Percentiles rank a stretch among this genome's conserved stretches.
phyloP scores from a whole-genome alignment of 2,888 invertebrate species.

The Lypha dubia region DNA sequence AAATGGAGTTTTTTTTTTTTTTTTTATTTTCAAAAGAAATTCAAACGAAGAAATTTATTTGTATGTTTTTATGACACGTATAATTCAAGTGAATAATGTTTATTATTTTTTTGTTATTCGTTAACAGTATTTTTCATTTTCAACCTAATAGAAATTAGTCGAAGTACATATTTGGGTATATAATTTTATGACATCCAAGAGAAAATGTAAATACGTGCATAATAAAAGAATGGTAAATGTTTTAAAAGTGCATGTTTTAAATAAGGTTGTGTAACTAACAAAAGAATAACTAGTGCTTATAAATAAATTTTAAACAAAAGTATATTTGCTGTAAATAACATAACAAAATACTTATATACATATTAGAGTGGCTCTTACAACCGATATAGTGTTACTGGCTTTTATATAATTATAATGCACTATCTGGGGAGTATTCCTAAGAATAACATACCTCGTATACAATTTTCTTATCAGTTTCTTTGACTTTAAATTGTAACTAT shows the following conservation, averaged over 20 bases:
- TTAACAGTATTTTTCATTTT: background rate
- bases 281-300: too few relatives aligned
- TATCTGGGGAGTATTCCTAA: too few relatives aligned
- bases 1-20: background rate
- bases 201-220: background rate
- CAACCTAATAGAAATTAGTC: constrained; percentile 13
- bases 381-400: too few relatives aligned
- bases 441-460: too few relatives aligned
- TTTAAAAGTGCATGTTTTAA: background rate
- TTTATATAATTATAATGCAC: too few relatives aligned
- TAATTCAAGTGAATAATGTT: background rate
- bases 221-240: background rate
- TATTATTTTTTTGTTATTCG: constrained; percentile 7
- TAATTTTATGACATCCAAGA: constrained; percentile 4
- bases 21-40: background rate
- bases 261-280: too few relatives aligned
- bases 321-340: too few relatives aligned
- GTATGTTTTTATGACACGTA: constrained; percentile 12
- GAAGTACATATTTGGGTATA: background rate
- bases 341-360: too few relatives aligned
- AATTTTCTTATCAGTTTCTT: too few relatives aligned
- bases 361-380: too few relatives aligned
- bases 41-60: background rate
- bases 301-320: too few relatives aligned
- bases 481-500: too few relatives aligned